Conservation (phyloP, 92 coral and sea anemone genomes). For the Porites lobata region DNA sequence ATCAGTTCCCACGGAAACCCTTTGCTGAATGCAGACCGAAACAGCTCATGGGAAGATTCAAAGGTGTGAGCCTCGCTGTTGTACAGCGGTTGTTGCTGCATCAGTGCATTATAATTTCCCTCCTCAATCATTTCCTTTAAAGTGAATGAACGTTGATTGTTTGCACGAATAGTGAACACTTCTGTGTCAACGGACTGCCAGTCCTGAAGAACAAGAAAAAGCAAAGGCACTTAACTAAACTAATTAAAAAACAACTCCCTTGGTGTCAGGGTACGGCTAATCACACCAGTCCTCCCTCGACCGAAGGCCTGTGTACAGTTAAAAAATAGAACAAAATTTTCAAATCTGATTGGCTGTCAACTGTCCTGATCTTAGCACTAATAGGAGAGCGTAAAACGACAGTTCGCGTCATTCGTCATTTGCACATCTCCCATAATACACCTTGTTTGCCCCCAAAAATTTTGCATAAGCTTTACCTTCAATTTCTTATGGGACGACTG, state of each 20-base stretch:
- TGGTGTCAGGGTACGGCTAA: no score
- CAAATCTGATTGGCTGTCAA: no score
- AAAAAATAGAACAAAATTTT: no score
- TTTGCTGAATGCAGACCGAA: conserved; percentile 73
- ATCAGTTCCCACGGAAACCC: conserved; percentile 94
- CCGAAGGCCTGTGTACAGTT: no score
- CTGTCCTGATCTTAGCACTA: no score
- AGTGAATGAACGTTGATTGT: conserved; percentile 62
- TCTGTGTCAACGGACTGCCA: conserved; percentile 78
- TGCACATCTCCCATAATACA: no score
- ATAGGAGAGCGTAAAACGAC: no score
- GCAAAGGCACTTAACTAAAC: neutral
- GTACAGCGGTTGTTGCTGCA: conserved; percentile 82
- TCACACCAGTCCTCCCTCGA: no score
- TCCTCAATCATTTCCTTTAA: conserved; percentile 32
- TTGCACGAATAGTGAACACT: conserved; percentile 59
- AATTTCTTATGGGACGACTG: no score
- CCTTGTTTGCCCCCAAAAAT: no score
- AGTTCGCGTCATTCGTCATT: no score
- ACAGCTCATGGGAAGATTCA: conserved; percentile 75
- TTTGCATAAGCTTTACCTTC: no score
- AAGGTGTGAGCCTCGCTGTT: conserved; percentile 64
- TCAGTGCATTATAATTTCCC: conserved; percentile 76
- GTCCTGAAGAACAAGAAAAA: conserved; percentile 36
- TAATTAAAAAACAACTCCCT: neutral